phyloP scores from a whole-genome alignment of 2,113 vertebrate genomes.

The Strix aluco region DNA sequence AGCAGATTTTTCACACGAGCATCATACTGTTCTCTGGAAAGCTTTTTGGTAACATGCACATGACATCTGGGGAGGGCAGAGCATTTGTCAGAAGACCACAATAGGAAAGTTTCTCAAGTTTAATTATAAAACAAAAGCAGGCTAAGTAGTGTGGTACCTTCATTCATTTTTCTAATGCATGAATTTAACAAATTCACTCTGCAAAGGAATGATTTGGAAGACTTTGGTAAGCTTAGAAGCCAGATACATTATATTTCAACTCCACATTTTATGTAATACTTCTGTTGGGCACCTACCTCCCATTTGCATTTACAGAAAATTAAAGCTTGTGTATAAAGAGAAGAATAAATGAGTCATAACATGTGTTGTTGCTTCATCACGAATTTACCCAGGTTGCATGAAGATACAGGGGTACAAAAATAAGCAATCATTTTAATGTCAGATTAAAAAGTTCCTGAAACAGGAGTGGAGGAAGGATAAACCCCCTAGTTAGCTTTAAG shows the following conservation, averaged over 20 bases:
- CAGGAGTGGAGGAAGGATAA: not conserved
- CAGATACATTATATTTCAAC: not conserved
- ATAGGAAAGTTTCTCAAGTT: not conserved
- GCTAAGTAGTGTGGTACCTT: not conserved
- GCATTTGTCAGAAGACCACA: not conserved
- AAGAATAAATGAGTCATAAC: not conserved
- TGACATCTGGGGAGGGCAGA: not conserved
- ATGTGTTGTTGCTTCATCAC: not conserved
- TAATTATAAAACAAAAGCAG: not conserved
- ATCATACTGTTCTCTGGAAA: not conserved
- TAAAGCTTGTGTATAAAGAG: not conserved
- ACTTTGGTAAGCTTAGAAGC: not conserved
- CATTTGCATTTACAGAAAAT: not conserved
- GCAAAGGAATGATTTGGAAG: not conserved
- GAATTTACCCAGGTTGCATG: not conserved
- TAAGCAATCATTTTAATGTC: not conserved
- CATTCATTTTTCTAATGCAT: not conserved
- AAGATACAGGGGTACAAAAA: not conserved
- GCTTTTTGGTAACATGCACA: fast-evolving
- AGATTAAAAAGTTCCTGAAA: not conserved
- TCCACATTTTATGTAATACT: not conserved
- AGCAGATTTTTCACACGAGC: not conserved
- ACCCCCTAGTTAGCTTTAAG: not conserved
- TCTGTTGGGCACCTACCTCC: not conserved
- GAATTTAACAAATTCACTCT: not conserved